Evolutionary conservation across 2,113 vertebrate species (phyloP), one percentile per base, ranked within the genome.

Genomic region (Nanorana parkeri): DNA sequence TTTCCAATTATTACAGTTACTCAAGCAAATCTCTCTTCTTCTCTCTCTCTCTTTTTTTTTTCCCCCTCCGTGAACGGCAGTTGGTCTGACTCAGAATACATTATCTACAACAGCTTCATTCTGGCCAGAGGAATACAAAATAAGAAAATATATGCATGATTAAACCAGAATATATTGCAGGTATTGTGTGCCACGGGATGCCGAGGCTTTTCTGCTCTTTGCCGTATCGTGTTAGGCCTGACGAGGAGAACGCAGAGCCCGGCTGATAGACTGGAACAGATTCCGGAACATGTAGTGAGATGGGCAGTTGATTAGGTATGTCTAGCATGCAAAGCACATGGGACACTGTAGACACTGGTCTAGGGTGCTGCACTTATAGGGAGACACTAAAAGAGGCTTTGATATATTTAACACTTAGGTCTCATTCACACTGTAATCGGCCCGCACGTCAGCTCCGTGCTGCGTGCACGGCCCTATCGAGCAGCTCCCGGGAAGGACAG

Each of bases 1-100:
- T 99, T 99, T 97, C 96, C 96, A 99, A 99, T 99, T 99, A 99
- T 98, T 97, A 98, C 93, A 87, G 95, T 98, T 98, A 98, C 95
- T 98, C 95, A 97, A 97, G 95, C 97, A 98, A 96, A 96, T 95
- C 94, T 82, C 63, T 66, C 78, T 74, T 75, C 61, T 36, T 74
- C 78, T 81, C 51, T 73, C 29, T 75, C n/a, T 69, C 15, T 54
- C 91, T 89, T 89, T 89, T 88, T 89, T 89, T 88, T 89, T 89
- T 89, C 88, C 88, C 89, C 91, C 90, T 92, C 92, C 94, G 90
- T 90, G 91, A 96, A 92, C 91, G 86, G 94, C 95, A 95, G 95
- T 97, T 94, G 95, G 95, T 96, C 95, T 95, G 93, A 92, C 94
- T 96, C 92, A 93, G 96, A 97, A 98, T 97, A 95, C 92, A 97